phyloP scores from a whole-genome alignment of 2,888 invertebrate species.

The Nematopogon swammerdamellus region DNA sequence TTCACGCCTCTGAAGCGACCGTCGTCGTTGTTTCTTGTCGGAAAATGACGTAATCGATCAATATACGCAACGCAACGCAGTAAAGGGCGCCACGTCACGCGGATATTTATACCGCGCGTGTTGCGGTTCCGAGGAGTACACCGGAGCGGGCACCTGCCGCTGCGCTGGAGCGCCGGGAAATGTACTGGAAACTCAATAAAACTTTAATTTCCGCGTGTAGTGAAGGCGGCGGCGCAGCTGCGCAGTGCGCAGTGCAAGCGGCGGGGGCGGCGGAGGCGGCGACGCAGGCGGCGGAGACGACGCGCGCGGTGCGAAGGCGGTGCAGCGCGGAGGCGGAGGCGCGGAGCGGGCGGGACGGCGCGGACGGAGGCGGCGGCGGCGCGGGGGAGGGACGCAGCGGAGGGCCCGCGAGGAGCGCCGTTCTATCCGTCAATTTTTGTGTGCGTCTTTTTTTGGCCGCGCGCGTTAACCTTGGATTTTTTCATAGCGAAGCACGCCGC shows the following conservation, averaged over 20 bases:
- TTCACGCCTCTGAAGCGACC: no score
- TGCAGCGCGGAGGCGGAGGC: slow-evolving; percentile 22
- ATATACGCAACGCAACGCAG: no score
- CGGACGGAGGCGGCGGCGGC: slow-evolving; percentile 18
- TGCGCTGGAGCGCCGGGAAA: no score
- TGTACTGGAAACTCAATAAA: no score
- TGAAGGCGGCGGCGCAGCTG: slow-evolving; percentile 12
- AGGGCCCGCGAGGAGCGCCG: slow-evolving; percentile 35
- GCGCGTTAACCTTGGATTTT: slow-evolving; percentile 55
- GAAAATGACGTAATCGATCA: no score
- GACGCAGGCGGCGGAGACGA: slow-evolving; percentile 12
- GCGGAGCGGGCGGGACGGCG: slow-evolving; percentile 23
- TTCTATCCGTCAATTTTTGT: slow-evolving; percentile 50
- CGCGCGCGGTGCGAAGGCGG: slow-evolving; percentile 29
- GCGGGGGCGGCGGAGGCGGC: slow-evolving; percentile 20
- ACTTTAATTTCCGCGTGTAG: no score
- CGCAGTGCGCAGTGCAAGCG: slow-evolving; percentile 16
- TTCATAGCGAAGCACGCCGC: slow-evolving; percentile 53
- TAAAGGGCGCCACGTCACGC: no score
- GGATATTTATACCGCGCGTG: no score
- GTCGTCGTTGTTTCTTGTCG: no score
- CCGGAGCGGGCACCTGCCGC: no score
- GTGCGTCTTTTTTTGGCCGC: slow-evolving; percentile 57
- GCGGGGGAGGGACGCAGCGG: slow-evolving; percentile 17
- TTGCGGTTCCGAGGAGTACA: no score